A percentile compares a stretch with the other conserved stretches of the same genome.
Conservation (phyloP, 2,113 vertebrate species). For the Oreochromis niloticus region DNA sequence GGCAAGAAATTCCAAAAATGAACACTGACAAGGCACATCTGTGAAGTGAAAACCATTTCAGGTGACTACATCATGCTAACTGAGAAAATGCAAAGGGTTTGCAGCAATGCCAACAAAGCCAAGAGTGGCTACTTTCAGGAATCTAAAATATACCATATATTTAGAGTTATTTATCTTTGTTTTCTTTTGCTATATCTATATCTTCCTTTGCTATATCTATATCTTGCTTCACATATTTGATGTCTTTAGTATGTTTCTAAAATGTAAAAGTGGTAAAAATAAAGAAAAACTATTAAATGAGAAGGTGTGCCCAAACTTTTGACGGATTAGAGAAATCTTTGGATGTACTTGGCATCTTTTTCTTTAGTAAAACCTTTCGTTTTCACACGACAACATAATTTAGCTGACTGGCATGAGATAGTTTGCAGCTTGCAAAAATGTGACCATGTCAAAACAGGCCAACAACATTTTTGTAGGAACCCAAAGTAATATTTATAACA, state of each 20-base stretch:
- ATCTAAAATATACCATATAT: neutral
- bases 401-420: neutral
- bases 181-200: neutral
- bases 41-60: neutral
- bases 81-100: neutral
- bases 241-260: neutral
- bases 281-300: neutral
- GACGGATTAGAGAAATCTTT: neutral
- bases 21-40: neutral
- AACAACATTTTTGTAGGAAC: neutral
- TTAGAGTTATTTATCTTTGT: neutral
- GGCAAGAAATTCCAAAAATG: neutral
- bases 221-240: neutral
- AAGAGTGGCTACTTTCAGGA: neutral
- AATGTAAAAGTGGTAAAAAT: neutral
- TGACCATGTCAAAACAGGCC: neutral
- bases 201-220: too few species aligned
- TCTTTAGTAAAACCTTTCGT: neutral
- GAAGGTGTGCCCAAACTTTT: neutral
- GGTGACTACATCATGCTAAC: neutral
- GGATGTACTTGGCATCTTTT: neutral
- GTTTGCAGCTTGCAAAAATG: neutral
- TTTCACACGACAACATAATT: neutral
- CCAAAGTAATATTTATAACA: neutral
- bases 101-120: neutral